Evolutionary conservation across 2,797 vertebrate genomes (phyloP).

Genomic region (Apogon hyalosoma): DNA sequence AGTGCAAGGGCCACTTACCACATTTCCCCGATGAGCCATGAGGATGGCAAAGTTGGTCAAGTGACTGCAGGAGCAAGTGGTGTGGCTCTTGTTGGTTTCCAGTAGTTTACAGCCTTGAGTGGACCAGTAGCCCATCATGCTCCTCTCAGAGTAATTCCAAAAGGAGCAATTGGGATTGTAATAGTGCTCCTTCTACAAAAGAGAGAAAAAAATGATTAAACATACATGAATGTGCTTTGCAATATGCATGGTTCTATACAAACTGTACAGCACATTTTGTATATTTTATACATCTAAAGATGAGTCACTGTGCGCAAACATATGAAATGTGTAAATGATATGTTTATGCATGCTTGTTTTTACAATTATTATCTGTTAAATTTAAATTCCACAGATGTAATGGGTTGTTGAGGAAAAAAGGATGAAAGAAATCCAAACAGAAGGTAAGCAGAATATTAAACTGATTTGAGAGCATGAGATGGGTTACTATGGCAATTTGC

Average conservation of each 20-base stretch:
- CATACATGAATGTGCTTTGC: slow-evolving; percentile 35
- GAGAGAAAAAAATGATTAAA: slow-evolving; percentile 25
- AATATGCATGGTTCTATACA: slow-evolving; percentile 52
- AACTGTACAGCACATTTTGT: slow-evolving; percentile 4
- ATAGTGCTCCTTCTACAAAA: slow-evolving; percentile 93
- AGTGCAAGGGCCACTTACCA: slow-evolving; percentile 84
- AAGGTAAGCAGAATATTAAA: slow-evolving; percentile 14
- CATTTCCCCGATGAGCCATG: slow-evolving; percentile 94
- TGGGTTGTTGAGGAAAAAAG: neutral
- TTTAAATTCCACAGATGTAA: neutral
- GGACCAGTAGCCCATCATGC: slow-evolving; percentile 99
- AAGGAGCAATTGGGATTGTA: slow-evolving; percentile 99
- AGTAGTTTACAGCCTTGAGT: slow-evolving; percentile 97
- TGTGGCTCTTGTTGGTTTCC: slow-evolving; percentile 96
- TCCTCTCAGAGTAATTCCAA: slow-evolving; percentile 99
- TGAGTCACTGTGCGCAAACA: neutral
- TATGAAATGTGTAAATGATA: neutral
- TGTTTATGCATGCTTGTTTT: slow-evolving; percentile 4
- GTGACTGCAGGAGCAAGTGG: slow-evolving; percentile 98
- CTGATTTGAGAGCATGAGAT: neutral
- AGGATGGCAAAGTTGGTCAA: slow-evolving; percentile 99
- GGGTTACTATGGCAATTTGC: slow-evolving; percentile 14
- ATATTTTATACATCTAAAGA: slow-evolving; percentile 28
- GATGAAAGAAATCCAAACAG: slow-evolving; percentile 13
- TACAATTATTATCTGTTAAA: neutral